Percentiles rank a stretch among this genome's conserved stretches.
phyloP scores from a whole-genome alignment of 2,797 vertebrate genomes.

The Pseudochromis fuscus region DNA sequence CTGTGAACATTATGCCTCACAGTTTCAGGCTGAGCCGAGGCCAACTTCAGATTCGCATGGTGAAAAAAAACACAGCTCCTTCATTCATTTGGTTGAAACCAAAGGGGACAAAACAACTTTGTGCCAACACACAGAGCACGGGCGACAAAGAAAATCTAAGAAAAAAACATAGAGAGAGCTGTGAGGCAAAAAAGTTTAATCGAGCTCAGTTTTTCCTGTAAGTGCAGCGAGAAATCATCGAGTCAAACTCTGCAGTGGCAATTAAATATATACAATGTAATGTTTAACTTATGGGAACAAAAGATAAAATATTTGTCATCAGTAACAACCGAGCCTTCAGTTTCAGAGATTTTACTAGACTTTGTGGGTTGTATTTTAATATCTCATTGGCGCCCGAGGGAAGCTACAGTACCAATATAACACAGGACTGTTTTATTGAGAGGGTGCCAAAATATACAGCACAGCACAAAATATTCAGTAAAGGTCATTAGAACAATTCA shows the following conservation, averaged over 20 bases:
- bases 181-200: background rate
- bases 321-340: background rate
- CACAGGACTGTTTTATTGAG: background rate
- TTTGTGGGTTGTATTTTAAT: background rate
- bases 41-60: background rate
- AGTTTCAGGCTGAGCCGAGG: background rate
- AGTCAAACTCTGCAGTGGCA: background rate
- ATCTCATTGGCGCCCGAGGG: background rate
- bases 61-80: background rate
- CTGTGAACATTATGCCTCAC: background rate
- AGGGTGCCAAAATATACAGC: constrained; percentile 13
- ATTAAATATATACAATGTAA: background rate
- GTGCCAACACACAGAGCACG: background rate
- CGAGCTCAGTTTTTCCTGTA: background rate
- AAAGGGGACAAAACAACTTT: background rate
- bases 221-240: background rate
- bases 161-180: too few relatives aligned
- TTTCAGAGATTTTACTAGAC: background rate
- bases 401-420: background rate
- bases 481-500: constrained; percentile 34
- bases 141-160: too few relatives aligned
- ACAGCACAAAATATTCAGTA: constrained; percentile 28
- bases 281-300: background rate
- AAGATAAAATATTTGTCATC: background rate
- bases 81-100: background rate